Base-by-base conservation (phyloP, 2,113 vertebrate species). In the Cyrtonyx montezumae region DNA sequence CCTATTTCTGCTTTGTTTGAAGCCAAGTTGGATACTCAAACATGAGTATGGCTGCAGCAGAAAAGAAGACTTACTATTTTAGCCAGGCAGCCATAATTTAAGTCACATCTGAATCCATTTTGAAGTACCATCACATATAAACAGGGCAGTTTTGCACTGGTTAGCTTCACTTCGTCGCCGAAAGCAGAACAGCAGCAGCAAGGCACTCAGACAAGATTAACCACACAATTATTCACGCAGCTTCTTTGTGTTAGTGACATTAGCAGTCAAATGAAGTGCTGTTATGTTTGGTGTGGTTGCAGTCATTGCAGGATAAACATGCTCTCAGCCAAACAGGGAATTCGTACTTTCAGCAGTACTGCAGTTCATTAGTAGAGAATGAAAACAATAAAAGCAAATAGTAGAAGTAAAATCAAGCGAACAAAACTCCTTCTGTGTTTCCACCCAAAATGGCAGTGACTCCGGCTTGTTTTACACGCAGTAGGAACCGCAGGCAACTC, bases 261-360 rank as follows among this genome's bases (percentile, higher is more conserved):
- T 55, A 91, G 51, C 74, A 80, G 56, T 75, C 26, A 78, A 80
- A 80, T 74, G 17, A 85, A 93, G 19, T 51, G 48, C 36, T 89
- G 58, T 83, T 88, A 67, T 18, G 46, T 75, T 91, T 93, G 76
- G 28, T 86, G 62, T 71, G 56, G 66, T 65, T 58, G 43, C 46
- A 81, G 51, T 53, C 21, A 1, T 69, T 49, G 75, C 63, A 74
- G 42, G 75, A 84, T 63, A 88, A 91, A 86, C n/a, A 79, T 19
- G 8, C 19, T 79, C 11, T 80, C 40, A 87, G 76, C 22, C 65
- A 86, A 93, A 84, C 5, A 55, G 58, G 80, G 40, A 69, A 67
- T 77, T 85, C 87, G 26, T 23, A 67, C 55, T 63, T 37, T 95
- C 15, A 85, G 1, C 46, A n/a, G 11, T 75, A 61, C 48, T 69